Conservation (phyloP, 2,888 invertebrate genomes). For the Spisula subtruncata region DNA sequence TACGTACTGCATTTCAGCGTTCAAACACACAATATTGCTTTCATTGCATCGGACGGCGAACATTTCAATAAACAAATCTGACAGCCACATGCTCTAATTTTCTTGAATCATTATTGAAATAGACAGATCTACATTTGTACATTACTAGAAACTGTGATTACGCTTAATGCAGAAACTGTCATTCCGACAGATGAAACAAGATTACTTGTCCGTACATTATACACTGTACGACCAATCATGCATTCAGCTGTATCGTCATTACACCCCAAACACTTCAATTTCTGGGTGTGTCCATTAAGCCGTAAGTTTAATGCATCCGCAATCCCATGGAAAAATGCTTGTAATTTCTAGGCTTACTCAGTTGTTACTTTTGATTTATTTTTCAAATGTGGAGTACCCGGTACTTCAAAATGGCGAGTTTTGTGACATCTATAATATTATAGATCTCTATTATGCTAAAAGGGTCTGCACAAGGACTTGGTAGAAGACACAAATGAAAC, state of each 20-base stretch:
- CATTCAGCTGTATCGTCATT: neutral
- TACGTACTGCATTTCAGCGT: neutral
- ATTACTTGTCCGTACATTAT: neutral
- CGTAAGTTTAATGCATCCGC: neutral
- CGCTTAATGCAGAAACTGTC: neutral
- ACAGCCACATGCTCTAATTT: neutral
- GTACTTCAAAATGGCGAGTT: too few species aligned
- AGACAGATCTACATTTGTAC: neutral
- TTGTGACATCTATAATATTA: too few species aligned
- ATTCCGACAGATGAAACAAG: neutral
- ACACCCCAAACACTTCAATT: neutral
- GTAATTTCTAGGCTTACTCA: neutral
- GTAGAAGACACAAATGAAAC: too few species aligned
- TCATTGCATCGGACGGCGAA: neutral
- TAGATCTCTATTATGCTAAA: too few species aligned
- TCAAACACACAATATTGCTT: neutral
- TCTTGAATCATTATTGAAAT: conserved; percentile 12
- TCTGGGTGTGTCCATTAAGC: neutral
- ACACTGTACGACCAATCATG: neutral
- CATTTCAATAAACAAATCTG: conserved; percentile 19
- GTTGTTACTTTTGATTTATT: too few species aligned
- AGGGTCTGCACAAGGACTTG: too few species aligned
- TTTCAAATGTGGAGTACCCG: too few species aligned
- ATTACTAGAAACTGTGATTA: neutral
- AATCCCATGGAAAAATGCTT: neutral